Evolutionary conservation across 92 coral and sea anemone genomes (phyloP).

Genomic region (Phenganax marumi): DNA sequence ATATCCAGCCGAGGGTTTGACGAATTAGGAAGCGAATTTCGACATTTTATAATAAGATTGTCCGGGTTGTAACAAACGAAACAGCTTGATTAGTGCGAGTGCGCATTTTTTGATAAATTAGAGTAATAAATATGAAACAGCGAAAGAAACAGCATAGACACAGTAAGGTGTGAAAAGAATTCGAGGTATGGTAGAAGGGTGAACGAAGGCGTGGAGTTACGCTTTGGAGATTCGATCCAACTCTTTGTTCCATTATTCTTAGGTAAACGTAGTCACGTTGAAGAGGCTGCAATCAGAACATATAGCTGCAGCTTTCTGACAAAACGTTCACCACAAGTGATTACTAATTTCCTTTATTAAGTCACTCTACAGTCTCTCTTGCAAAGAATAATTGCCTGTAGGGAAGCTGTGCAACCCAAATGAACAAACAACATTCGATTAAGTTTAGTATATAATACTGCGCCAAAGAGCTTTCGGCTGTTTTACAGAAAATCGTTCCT

Average conservation of each 20-base stretch:
- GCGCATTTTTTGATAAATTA: background rate
- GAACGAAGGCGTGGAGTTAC: too few relatives aligned
- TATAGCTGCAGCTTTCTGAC: too few relatives aligned
- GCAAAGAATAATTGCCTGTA: background rate
- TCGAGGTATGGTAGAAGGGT: too few relatives aligned
- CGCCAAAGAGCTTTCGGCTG: background rate
- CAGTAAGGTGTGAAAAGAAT: background rate
- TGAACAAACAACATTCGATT: background rate
- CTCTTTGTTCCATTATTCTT: too few relatives aligned
- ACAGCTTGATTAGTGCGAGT: slow-evolving; percentile 6
- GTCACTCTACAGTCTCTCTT: too few relatives aligned
- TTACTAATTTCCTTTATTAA: too few relatives aligned
- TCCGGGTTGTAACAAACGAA: background rate
- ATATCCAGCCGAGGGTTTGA: background rate
- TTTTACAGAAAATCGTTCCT: slow-evolving; percentile 23
- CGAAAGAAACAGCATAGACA: background rate
- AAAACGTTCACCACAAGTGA: too few relatives aligned
- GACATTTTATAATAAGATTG: slow-evolving; percentile 26
- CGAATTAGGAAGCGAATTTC: background rate
- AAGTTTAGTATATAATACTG: background rate
- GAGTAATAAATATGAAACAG: background rate
- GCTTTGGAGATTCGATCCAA: too few relatives aligned
- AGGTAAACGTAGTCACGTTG: too few relatives aligned
- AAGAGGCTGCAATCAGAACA: too few relatives aligned
- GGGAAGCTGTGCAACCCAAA: background rate